Percentiles rank a stretch among this genome's conserved stretches.
These are phyloP conservation scores for Saccopteryx bilineata DNA, from an alignment of 2,113 vertebrate genomes.

Conservation along the genomic window DNA sequence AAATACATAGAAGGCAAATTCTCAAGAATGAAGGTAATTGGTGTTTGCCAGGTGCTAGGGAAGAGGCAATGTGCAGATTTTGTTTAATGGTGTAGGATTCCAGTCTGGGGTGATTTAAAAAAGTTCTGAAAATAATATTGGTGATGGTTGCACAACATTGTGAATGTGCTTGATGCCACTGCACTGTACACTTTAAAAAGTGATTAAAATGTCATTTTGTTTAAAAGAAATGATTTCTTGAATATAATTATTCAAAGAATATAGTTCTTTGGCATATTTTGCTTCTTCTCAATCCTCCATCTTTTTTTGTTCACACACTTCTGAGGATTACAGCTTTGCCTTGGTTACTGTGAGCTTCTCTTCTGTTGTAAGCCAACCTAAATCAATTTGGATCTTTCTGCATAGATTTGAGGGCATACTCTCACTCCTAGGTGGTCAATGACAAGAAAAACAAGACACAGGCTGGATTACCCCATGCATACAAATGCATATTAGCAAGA, in stretches of 20 bases:
- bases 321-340: not conserved
- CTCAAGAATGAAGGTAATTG: not conserved
- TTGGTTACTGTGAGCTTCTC: not conserved
- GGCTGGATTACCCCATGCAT: not conserved
- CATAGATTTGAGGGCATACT: not conserved
- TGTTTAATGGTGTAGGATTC: not conserved
- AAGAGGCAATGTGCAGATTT: fast-evolving
- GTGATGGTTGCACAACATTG: not conserved
- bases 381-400: not conserved
- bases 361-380: not conserved
- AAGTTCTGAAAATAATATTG: not conserved
- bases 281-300: not conserved
- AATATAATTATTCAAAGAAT: not conserved
- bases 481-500: constrained; percentile 55
- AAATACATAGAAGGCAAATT: not conserved
- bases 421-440: not conserved
- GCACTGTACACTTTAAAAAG: not conserved
- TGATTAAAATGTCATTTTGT: not conserved
- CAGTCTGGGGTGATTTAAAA: no score
- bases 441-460: not conserved
- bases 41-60: not conserved
- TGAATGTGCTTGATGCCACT: not conserved
- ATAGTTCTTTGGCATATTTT: not conserved
- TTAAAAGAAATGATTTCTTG: not conserved
- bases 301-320: not conserved